Evolutionary conservation across 2,888 invertebrate species (phyloP).

Genomic region (Drosophila percnosoma): DNA sequence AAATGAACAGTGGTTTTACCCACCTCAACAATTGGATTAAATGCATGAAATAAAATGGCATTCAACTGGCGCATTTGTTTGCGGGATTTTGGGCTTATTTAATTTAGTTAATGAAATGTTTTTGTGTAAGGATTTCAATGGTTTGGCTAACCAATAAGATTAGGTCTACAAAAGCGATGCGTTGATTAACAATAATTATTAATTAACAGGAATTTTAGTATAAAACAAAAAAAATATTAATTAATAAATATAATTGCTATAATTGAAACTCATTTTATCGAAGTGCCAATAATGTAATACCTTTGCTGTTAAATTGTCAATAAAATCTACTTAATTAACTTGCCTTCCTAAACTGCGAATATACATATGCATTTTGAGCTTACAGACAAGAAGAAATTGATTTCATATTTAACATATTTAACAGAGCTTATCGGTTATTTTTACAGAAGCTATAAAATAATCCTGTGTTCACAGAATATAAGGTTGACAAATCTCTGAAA

Average conservation of each 20-base stretch:
- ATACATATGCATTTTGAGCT: background rate
- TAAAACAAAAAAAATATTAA: background rate
- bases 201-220: background rate
- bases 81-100: conserved; percentile 61
- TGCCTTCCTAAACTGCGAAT: background rate
- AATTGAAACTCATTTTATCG: background rate
- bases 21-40: conserved; percentile 71
- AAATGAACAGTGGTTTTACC: conserved; percentile 62
- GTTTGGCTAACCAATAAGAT: conserved; percentile 29
- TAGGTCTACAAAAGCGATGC: conserved; percentile 18
- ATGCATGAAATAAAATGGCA: conserved; percentile 60
- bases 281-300: background rate
- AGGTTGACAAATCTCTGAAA: background rate
- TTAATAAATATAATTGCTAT: background rate
- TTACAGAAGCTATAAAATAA: background rate
- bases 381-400: background rate
- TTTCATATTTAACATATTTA: background rate
- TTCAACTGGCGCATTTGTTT: conserved; percentile 59
- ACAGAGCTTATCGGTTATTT: background rate
- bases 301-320: background rate
- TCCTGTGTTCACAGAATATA: background rate
- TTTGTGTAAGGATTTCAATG: conserved; percentile 19
- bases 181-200: conserved; percentile 30
- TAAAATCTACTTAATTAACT: background rate
- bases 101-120: conserved; percentile 71